Conservation (phyloP, 2,797 vertebrate genomes). For the Tokudaia muenninki region DNA sequence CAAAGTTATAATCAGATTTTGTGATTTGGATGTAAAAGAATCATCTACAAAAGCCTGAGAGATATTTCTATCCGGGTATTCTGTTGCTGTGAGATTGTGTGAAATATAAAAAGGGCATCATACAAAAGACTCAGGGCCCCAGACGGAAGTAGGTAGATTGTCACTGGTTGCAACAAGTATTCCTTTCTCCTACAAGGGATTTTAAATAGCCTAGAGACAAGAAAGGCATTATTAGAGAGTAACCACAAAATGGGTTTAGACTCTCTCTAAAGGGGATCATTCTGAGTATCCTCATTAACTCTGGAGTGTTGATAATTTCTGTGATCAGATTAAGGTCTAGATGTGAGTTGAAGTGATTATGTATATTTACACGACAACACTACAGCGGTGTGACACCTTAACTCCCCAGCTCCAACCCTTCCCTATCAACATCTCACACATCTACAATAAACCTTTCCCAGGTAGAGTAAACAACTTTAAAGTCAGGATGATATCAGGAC, state of each 20-base stretch:
- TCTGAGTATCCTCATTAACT: not conserved
- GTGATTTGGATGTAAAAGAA: slow-evolving; percentile 79
- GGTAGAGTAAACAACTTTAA: not conserved
- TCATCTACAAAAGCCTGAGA: slow-evolving; percentile 58
- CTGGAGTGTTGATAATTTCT: not conserved
- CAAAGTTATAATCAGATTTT: slow-evolving; percentile 80
- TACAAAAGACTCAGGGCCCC: not conserved
- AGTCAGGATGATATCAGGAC: not conserved
- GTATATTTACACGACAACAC: not conserved
- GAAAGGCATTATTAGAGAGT: not conserved
- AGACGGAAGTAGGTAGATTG: not conserved
- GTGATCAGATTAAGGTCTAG: not conserved
- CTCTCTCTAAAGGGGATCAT: not conserved
- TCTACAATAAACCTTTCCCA: not conserved
- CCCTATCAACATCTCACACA: not conserved
- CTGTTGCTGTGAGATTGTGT: not conserved
- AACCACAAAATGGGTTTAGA: not conserved
- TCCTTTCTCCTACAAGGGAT: not conserved
- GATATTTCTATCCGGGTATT: slow-evolving; percentile 52
- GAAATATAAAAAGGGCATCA: not conserved
- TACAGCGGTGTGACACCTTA: not conserved
- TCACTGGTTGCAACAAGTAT: not conserved
- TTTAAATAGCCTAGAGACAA: not conserved
- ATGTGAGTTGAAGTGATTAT: not conserved
- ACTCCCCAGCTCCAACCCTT: not conserved